phyloP scores from a whole-genome alignment of 2,888 invertebrate species.

The Pristionchus mayeri region DNA sequence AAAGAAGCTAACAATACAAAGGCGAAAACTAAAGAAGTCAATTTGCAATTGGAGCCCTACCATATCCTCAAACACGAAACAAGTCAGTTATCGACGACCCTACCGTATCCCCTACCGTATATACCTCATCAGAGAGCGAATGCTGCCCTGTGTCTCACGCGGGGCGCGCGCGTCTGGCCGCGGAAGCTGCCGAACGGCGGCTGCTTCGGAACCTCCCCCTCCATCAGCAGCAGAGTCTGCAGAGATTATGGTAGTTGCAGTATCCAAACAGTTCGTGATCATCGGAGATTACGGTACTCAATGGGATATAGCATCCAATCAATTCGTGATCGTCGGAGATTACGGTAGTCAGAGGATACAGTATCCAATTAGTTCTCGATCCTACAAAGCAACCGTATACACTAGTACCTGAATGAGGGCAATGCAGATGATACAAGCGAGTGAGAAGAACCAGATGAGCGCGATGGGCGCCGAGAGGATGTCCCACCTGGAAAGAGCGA shows the following conservation, averaged over 20 bases:
- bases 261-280: neutral
- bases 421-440: conserved; percentile 29
- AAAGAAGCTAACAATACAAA: too few relatives aligned
- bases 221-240: neutral
- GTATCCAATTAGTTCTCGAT: neutral
- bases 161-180: neutral
- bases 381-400: neutral
- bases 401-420: conserved; percentile 2
- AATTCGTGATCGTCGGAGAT: neutral
- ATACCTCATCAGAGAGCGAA: too few relatives aligned
- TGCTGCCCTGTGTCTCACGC: neutral
- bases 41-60: too few relatives aligned
- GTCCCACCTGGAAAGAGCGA: conserved; percentile 40
- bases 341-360: neutral
- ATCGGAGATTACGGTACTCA: neutral
- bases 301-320: too few relatives aligned
- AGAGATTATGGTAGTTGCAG: too few relatives aligned
- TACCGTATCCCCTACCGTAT: too few relatives aligned
- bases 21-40: too few relatives aligned
- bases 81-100: too few relatives aligned
- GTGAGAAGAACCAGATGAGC: conserved; percentile 34
- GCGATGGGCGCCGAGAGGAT: conserved; percentile 24
- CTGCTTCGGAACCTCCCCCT: conserved; percentile 23
- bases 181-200: conserved; percentile 36
- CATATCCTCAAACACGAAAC: too few relatives aligned